Percentiles rank a stretch among this genome's conserved stretches.
Evolutionary conservation across 2,797 vertebrate genomes (phyloP).

Genomic region (Amazonetta brasiliensis): DNA sequence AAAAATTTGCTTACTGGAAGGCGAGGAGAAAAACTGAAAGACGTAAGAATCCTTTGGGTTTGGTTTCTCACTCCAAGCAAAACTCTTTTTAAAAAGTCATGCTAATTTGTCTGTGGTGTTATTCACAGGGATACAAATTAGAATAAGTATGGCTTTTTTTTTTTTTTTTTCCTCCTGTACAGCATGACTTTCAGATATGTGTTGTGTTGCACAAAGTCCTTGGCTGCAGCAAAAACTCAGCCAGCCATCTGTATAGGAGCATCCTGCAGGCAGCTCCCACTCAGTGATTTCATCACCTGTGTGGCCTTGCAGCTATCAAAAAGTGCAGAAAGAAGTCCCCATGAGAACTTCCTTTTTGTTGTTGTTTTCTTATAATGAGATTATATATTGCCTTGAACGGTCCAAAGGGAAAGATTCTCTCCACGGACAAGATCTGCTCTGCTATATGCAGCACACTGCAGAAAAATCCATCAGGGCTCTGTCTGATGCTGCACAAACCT

Average conservation of each 20-base stretch:
- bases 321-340: neutral
- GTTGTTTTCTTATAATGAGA: neutral
- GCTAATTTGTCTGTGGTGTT: neutral
- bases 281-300: fast-evolving
- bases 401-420: neutral
- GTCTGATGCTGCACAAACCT: fast-evolving
- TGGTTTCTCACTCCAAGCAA: neutral
- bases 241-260: neutral
- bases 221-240: neutral
- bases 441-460: fast-evolving
- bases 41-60: neutral
- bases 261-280: neutral
- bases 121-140: neutral
- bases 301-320: neutral
- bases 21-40: neutral
- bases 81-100: neutral
- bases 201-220: neutral
- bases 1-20: neutral
- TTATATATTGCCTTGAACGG: neutral
- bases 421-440: neutral
- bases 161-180: neutral
- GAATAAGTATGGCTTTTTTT: neutral
- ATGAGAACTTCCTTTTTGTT: neutral
- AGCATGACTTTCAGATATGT: neutral
- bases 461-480: neutral